phyloP scores from a whole-genome alignment of 2,888 invertebrate genomes.

The Endotricha flammealis region DNA sequence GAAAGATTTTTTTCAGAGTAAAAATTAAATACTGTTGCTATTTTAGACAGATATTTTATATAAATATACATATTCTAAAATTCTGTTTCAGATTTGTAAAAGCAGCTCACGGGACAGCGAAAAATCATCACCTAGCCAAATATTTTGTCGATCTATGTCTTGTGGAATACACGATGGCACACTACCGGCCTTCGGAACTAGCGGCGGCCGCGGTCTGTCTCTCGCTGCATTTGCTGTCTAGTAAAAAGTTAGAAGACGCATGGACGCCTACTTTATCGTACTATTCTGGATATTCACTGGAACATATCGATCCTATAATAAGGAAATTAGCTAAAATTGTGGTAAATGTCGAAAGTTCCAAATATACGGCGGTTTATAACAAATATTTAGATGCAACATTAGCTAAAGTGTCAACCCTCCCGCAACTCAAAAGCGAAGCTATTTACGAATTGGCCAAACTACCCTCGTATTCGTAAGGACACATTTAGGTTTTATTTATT shows the following conservation, averaged over 20 bases:
- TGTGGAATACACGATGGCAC: constrained; percentile 87
- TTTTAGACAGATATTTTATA: too few species aligned
- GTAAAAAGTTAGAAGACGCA: constrained; percentile 58
- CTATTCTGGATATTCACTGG: constrained; percentile 86
- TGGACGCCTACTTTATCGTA: constrained; percentile 87
- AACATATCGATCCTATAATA: constrained; percentile 83
- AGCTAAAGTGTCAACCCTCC: constrained; percentile 81
- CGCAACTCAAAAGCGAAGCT: constrained; percentile 76
- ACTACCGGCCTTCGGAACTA: constrained; percentile 88
- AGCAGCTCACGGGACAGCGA: constrained; percentile 77
- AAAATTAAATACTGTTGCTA: too few species aligned
- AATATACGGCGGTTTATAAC: constrained; percentile 82
- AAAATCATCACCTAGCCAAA: constrained; percentile 90
- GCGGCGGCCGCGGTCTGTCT: constrained; percentile 90
- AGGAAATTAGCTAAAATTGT: constrained; percentile 84
- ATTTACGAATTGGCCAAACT: constrained; percentile 44
- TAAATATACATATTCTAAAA: too few species aligned
- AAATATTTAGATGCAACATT: constrained; percentile 80
- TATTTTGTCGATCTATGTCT: constrained; percentile 93
- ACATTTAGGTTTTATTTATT: constrained; percentile 6
- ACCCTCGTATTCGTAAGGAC: constrained; percentile 22
- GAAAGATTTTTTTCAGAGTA: too few species aligned
- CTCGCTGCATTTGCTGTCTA: constrained; percentile 78
- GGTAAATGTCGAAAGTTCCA: constrained; percentile 82
- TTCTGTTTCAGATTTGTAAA: constrained; percentile 74